Evolutionary conservation across 2,113 vertebrate genomes (phyloP).

Genomic region (Leucopternis melanops): DNA sequence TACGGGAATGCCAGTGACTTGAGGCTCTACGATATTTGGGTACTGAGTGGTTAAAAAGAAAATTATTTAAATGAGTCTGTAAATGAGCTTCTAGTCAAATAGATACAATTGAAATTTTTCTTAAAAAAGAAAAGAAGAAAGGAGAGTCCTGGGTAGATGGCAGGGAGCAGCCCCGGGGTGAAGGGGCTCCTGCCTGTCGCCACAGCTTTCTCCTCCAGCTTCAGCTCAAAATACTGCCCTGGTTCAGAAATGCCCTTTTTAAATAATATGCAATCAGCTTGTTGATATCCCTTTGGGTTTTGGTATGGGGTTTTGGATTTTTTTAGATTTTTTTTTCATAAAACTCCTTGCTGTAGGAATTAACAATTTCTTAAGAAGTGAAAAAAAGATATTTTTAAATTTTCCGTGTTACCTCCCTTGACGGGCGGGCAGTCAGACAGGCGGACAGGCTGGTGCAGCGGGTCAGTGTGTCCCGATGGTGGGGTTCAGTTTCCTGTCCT

Average conservation of each 20-base stretch:
- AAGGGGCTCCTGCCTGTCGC: not conserved
- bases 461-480: accelerated
- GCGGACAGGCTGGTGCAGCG: accelerated
- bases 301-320: no score
- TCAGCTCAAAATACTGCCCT: accelerated
- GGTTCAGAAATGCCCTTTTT: no score
- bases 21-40: accelerated
- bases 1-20: accelerated
- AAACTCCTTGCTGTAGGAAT: not conserved
- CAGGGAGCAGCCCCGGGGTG: not conserved
- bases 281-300: not conserved
- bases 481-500: not conserved
- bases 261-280: no score
- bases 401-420: not conserved
- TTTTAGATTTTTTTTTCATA: no score
- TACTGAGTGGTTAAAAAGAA: not conserved
- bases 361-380: not conserved
- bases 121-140: no score
- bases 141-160: not conserved
- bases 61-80: no score
- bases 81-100: not conserved
- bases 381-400: not conserved
- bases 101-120: not conserved
- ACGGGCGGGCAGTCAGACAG: accelerated
- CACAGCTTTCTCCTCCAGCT: not conserved